A percentile compares a stretch with the other conserved stretches of the same genome.
Conservation (phyloP, 2,888 invertebrate genomes). For the Caradrina clavipalpis region DNA sequence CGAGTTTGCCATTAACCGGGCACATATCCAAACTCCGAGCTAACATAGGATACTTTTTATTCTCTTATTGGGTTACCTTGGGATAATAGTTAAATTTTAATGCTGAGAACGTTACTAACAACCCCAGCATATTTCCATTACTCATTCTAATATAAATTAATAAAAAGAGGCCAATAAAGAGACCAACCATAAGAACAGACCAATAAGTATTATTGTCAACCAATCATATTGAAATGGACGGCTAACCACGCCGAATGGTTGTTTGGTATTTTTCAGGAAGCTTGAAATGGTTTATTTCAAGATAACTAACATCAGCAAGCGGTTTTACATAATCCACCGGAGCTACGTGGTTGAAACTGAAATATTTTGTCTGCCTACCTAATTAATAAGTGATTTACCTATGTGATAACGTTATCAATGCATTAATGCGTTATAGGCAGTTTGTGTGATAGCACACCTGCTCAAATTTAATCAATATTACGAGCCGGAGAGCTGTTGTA, state of each 20-base stretch:
- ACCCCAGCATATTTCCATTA: neutral
- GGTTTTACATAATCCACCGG: neutral
- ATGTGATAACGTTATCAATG: slow-evolving; percentile 18
- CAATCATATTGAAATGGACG: neutral
- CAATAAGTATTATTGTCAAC: neutral
- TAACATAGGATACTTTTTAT: no score
- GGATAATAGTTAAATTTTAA: no score
- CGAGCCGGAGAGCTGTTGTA: neutral
- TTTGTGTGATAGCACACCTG: slow-evolving; percentile 26
- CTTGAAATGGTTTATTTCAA: neutral
- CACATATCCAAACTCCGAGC: no score
- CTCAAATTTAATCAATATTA: slow-evolving; percentile 3
- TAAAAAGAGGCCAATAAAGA: no score
- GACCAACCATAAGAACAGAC: neutral
- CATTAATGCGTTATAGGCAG: neutral
- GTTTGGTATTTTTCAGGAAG: neutral
- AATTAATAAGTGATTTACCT: slow-evolving; percentile 5
- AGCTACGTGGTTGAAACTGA: neutral
- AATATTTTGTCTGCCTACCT: neutral
- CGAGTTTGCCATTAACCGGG: no score
- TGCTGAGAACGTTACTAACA: no score
- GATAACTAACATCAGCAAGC: neutral
- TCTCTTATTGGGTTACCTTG: no score
- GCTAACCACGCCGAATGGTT: neutral
- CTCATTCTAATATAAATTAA: no score